Conservation (phyloP, 1,140 invertebrate genomes). For the Bombus vancouverensis region DNA sequence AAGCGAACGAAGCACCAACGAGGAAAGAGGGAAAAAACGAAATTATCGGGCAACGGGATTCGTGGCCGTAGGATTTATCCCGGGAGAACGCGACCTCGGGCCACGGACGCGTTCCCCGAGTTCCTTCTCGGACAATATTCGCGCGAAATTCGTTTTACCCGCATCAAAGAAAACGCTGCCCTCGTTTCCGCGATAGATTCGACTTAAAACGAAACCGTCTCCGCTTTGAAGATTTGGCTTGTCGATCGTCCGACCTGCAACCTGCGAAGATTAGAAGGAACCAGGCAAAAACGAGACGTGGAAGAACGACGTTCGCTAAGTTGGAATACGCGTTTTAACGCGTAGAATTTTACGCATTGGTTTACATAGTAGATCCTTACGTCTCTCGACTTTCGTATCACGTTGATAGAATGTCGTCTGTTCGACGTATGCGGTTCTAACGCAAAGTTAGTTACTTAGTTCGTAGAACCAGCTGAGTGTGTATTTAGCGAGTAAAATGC, state of each 20-base stretch:
- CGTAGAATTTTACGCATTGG: neutral
- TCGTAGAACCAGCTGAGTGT: neutral
- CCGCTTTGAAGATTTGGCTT: neutral
- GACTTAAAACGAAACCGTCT: constrained; percentile 10
- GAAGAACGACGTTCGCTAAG: neutral
- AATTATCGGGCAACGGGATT: constrained; percentile 35
- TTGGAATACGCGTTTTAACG: too few species aligned
- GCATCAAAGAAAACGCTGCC: constrained; percentile 29
- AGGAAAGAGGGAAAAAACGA: constrained; percentile 2
- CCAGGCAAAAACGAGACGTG: neutral
- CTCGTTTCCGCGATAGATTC: neutral
- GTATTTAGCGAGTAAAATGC: neutral
- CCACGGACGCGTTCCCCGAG: neutral
- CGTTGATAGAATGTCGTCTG: too few species aligned
- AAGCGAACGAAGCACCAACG: neutral
- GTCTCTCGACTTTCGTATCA: too few species aligned
- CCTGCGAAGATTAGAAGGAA: neutral
- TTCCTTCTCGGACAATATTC: constrained; percentile 21
- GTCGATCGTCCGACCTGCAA: neutral
- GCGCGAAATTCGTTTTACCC: constrained; percentile 27
- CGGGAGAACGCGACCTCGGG: neutral
- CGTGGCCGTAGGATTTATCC: constrained; percentile 14
- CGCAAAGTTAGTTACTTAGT: neutral
- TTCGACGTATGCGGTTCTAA: too few species aligned
- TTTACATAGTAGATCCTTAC: too few species aligned